Percentiles rank a stretch among this genome's conserved stretches.
phyloP scores from a whole-genome alignment of 2,888 invertebrate species.

The Deroplatys truncata region DNA sequence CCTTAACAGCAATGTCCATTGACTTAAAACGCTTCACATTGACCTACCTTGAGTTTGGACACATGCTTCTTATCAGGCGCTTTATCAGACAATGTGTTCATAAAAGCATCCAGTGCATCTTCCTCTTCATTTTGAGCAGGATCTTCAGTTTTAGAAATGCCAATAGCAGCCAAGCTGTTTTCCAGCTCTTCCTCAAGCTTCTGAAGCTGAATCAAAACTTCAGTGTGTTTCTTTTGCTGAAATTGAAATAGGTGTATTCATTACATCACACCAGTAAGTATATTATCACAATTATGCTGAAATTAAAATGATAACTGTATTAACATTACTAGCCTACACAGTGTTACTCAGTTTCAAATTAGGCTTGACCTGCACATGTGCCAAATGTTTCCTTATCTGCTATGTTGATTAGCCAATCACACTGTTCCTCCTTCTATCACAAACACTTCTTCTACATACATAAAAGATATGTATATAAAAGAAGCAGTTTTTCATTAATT shows the following conservation, averaged over 20 bases:
- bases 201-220: conserved; percentile 50
- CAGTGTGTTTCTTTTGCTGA: conserved; percentile 59
- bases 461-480: too few species aligned
- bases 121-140: conserved; percentile 44
- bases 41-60: conserved; percentile 49
- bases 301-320: too few species aligned
- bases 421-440: too few species aligned
- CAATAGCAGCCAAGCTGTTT: conserved; percentile 29
- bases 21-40: not conserved
- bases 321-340: too few species aligned
- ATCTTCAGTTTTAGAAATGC: not conserved
- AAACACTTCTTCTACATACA: too few species aligned
- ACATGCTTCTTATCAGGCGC: conserved; percentile 62
- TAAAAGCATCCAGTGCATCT: conserved; percentile 81
- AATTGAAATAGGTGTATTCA: conserved; percentile 32
- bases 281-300: conserved; percentile 45
- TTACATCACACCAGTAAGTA: not conserved
- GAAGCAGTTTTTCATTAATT: too few species aligned
- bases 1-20: not conserved
- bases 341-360: too few species aligned
- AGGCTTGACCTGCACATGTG: too few species aligned
- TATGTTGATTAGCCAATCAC: too few species aligned
- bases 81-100: conserved; percentile 60
- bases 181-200: conserved; percentile 55
- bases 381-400: too few species aligned